A percentile compares a stretch with the other conserved stretches of the same genome.
Conservation (phyloP, 2,888 invertebrate species). For the Yponomeuta plumbellus region DNA sequence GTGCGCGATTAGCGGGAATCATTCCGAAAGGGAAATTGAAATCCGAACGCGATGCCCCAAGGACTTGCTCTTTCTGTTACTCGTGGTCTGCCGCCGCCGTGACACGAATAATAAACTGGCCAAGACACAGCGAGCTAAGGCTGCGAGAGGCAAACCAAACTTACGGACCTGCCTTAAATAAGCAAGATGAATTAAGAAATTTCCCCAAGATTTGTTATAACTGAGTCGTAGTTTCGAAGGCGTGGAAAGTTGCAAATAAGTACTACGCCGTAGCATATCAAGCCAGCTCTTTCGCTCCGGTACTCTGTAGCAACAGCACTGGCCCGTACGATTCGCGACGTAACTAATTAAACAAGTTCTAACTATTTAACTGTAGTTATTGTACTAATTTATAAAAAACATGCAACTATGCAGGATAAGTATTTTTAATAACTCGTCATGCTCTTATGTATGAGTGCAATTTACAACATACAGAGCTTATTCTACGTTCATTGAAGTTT, state of each 20-base stretch:
- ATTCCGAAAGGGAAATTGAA: constrained; percentile 77
- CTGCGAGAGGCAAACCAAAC: background rate
- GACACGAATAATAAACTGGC: constrained; percentile 60
- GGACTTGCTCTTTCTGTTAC: constrained; percentile 75
- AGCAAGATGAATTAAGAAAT: constrained; percentile 1
- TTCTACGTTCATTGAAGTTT: too few species aligned
- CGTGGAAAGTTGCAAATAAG: background rate
- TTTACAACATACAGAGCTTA: too few species aligned
- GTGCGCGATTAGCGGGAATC: constrained; percentile 75
- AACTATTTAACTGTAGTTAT: too few species aligned
- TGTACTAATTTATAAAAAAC: too few species aligned
- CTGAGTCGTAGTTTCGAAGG: too few species aligned
- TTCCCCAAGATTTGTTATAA: background rate
- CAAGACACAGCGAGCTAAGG: background rate
- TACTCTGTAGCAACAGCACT: too few species aligned
- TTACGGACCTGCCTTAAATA: constrained; percentile 1
- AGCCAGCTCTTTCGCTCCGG: too few species aligned
- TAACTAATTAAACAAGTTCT: too few species aligned
- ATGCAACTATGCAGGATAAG: too few species aligned
- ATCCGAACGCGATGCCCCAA: constrained; percentile 73
- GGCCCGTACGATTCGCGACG: too few species aligned
- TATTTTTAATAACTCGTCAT: too few species aligned
- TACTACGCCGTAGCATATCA: background rate
- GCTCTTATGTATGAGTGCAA: too few species aligned
- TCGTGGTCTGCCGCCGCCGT: constrained; percentile 58